Evolutionary conservation across 1,140 invertebrate genomes (phyloP).

Genomic region (Muscidifurax raptorellus): DNA sequence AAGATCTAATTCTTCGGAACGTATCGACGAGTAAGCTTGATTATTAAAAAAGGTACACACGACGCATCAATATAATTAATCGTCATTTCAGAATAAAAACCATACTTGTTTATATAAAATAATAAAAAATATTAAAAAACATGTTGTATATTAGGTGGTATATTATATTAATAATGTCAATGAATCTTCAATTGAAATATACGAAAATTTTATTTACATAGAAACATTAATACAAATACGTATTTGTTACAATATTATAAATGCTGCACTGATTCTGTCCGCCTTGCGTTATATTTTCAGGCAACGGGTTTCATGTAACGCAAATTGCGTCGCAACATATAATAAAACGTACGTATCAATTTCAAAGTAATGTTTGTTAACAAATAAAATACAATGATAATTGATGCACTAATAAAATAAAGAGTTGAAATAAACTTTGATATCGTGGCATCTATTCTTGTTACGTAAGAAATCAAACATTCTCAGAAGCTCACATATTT

Average conservation of each 20-base stretch:
- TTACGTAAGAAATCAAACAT: conserved; percentile 39
- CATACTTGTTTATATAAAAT: too few relatives aligned
- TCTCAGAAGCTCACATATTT: conserved; percentile 38
- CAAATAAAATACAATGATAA: conserved; percentile 7
- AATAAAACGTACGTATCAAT: conserved; percentile 7
- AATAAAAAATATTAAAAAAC: too few relatives aligned
- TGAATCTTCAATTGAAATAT: conserved; percentile 65
- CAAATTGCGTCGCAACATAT: conserved; percentile 18
- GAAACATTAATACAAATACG: conserved; percentile 71
- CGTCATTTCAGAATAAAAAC: too few relatives aligned
- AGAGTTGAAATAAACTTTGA: conserved; percentile 44
- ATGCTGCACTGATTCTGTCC: conserved; percentile 60
- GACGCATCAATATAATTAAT: too few relatives aligned
- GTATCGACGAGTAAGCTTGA: too few relatives aligned
- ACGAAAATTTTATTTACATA: conserved; percentile 74
- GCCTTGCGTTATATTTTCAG: conserved; percentile 42
- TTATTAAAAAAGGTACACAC: too few relatives aligned
- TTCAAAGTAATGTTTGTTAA: conserved; percentile 35
- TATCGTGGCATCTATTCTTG: conserved; percentile 9
- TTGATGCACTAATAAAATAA: conserved; percentile 41
- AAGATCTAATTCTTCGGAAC: too few relatives aligned
- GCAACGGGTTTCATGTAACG: neutral
- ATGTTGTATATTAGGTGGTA: too few relatives aligned
- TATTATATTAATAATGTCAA: too few relatives aligned
- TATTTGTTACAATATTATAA: conserved; percentile 71